Evolutionary conservation across 2,888 invertebrate genomes (phyloP).

Genomic region (Ecdyonurus torrentis): DNA sequence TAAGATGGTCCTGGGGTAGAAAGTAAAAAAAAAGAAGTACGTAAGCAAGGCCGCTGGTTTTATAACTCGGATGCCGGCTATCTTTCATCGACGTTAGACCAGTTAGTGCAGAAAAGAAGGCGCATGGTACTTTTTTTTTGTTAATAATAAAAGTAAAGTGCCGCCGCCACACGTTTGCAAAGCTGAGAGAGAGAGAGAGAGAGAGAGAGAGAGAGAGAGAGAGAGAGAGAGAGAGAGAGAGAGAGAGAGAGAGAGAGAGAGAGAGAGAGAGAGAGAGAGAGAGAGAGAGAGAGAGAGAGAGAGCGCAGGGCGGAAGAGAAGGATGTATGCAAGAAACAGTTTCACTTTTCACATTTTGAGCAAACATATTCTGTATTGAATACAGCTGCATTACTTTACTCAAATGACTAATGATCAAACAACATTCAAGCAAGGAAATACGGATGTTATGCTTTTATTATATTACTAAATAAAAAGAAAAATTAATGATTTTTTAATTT

Average conservation of each 20-base stretch:
- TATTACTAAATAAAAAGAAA: neutral
- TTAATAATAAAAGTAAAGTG: too few relatives aligned
- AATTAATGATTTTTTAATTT: neutral
- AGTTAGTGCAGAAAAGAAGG: neutral
- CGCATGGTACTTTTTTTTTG: too few relatives aligned
- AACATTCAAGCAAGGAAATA: neutral
- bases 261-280: too few relatives aligned
- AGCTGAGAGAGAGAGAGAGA: too few relatives aligned
- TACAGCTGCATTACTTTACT: neutral
- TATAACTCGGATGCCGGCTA: neutral
- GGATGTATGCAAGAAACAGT: neutral
- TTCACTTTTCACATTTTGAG: neutral
- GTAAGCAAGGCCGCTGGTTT: neutral
- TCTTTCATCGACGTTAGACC: neutral
- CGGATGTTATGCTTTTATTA: neutral
- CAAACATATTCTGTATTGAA: neutral
- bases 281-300: too few relatives aligned
- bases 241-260: too few relatives aligned
- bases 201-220: too few relatives aligned
- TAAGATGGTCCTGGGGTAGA: too few relatives aligned
- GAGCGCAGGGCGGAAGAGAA: too few relatives aligned
- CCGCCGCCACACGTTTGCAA: too few relatives aligned
- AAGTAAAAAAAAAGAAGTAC: neutral
- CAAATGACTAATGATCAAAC: neutral
- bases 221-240: too few relatives aligned